Base-by-base conservation (phyloP, 2,113 vertebrate species). In the Xenus cinereus region DNA sequence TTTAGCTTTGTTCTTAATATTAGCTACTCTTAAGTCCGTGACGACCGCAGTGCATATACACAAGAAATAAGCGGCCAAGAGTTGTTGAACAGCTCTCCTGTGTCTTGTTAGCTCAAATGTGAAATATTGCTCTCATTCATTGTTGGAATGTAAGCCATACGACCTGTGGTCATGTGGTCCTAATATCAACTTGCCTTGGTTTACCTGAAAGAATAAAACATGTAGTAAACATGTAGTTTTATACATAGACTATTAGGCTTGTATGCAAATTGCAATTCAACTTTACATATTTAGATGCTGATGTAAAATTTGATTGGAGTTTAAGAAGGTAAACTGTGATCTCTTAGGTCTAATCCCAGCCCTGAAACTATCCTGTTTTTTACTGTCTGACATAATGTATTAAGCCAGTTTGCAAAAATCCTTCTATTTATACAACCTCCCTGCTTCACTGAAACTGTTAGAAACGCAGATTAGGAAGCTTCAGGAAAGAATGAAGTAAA, bases 31-130 rank as follows among this genome's bases (percentile, higher is more conserved):
- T 68, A 84, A 68, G 43, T 69, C 73, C 2, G 1, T 81, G 50
- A 84, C 1, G 10, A 64, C 45, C 48, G 41, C 39, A 46, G 43
- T 51, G 59, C 5, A 7, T 45, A 4, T n/a, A 50, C 26, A 53
- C 0, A 7, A 67, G 73, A 89, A 96, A 51, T 62, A 63, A 87
- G 71, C 50, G 23, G n/a, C 62, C 0, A 0, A 45, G 74, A 54
- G 72, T 3, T 74, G 68, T 21, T 77, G 72, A 91, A 84, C 72
- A 93, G 63, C 60, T 94, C 75, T 96, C 85, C 35, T 51, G 57
- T 67, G 66, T 75, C 92, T 96, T 94, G 53, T 93, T 95, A 88
- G 33, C 37, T 77, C 60, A 60, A 37, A 89, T 26, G 19, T 93
- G 73, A 96, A 95, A 94, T 86, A 92, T 6, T 84, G 68, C 64